Evolutionary conservation across 2,113 vertebrate species (phyloP), one percentile per base, ranked within the genome.

Genomic region (Eptesicus fuscus): DNA sequence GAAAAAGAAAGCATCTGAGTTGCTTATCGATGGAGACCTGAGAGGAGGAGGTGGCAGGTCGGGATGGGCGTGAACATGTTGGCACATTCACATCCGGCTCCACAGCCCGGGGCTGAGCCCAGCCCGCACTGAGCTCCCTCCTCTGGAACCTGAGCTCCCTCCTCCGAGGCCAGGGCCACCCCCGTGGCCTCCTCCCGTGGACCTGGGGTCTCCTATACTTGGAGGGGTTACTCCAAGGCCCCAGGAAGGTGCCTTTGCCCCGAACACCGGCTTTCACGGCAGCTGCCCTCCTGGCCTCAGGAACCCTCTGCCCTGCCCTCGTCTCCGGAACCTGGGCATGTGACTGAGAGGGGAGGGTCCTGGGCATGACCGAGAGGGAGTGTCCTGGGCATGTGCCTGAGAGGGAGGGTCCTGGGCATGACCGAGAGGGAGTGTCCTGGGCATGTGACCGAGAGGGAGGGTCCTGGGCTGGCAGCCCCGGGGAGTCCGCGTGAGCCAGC

Each of bases 211-310:
- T 79, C 18, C 23, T n/a, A 4, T 13, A 2, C 30, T 32, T 13
- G 8, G 73, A 23, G 1, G 17, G 23, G 3, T 8, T 20, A 4
- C 17, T 71, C 47, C 4, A 9, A 35, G 18, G 22, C 4, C n/a
- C 11, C 5, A 32, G 28, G 12, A 44, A 90, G 4, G 53, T 8
- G 65, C 4, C 42, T 77, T 6, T 9, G 22, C n/a, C 37, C 13
- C 0, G 0, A 71, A 28, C 2, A 4, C n/a, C 20, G 17, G 44
- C 7, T 11, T 10, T 49, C 28, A 18, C 25, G 1, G 0, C 0
- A 4, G 35, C 5, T 35, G 63, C 20, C 7, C 5, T 28, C 10
- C 30, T n/a, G 63, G 25, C 35, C 23, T 47, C 3, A 4, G 11
- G 35, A 22, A 73, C 51, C 23, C 42, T 13, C 6, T 20, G 47